Evolutionary conservation across 2,797 vertebrate genomes (phyloP), one percentile per base, ranked within the genome.

Genomic region (Phalloptychus januarius): DNA sequence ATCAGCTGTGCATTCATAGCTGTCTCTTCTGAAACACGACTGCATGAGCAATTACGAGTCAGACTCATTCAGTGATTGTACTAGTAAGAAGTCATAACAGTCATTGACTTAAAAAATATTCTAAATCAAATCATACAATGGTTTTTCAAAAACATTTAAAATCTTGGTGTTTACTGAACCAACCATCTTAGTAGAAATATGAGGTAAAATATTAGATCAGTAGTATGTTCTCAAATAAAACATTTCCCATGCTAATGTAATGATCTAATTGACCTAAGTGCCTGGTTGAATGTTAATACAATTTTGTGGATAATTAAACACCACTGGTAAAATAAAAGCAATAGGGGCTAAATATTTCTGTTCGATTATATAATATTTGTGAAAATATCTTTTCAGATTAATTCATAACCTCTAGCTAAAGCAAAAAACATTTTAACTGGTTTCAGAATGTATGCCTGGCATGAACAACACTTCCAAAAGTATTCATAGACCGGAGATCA

Each of bases 11-110:
- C n/a, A 33, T 31, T 63, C 38, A 61, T 71, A 33, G 18, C 25
- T 74, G 78, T 74, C 71, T 73, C 72, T 61, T 69, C 42, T 36
- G 20, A 65, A 54, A 15, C 38, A 77, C 75, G 74, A 76, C 25
- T 63, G 8, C 3, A 18, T 54, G 72, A 72, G 72, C 71, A 45
- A 81, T 44, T 44, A 67, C 58, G 76, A 76, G 16, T 72, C 40
- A 33, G 7, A 80, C 33, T 79, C 28, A 72, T 52, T 79, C 74
- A 63, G 74, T 75, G 36, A 28, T 45, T 63, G 71, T 65, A 36
- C 23, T 69, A 2, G 25, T 13, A 74, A 40, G 67, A 46, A 75
- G 76, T 73, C 58, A 33, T 16, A 73, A 25, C n/a, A 31, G 25
- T 69, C 16, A 7, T 25, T 46, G 10, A 33, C 7, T 33, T 23